phyloP scores from a whole-genome alignment of 2,797 vertebrate species.

The Scarus forsteni region DNA sequence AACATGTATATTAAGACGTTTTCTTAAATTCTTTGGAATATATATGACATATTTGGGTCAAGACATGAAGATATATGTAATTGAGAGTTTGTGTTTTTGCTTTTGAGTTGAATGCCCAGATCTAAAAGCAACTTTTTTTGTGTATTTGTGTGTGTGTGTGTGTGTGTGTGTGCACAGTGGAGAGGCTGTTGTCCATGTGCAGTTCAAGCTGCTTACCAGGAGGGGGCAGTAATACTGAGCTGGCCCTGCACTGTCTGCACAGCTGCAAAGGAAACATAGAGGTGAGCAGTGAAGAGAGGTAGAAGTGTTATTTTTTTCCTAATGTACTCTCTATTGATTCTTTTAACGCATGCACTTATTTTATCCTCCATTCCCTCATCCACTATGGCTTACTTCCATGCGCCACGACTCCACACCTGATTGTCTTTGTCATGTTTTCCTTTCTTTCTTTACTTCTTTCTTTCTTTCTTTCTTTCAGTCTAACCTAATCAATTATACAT shows the following conservation, averaged over 20 bases:
- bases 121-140: neutral
- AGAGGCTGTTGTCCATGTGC: slow-evolving; percentile 82
- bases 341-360: neutral
- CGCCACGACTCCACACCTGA: neutral
- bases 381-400: neutral
- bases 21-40: too few species aligned
- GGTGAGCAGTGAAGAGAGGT: slow-evolving; percentile 59
- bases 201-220: slow-evolving; percentile 86
- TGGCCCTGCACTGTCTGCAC: slow-evolving; percentile 85
- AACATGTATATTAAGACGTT: too few species aligned
- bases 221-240: slow-evolving; percentile 85
- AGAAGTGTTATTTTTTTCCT: too few species aligned
- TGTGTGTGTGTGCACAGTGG: slow-evolving; percentile 69
- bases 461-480: neutral
- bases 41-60: too few species aligned
- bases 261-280: slow-evolving; percentile 76
- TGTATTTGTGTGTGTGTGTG: slow-evolving; percentile 14
- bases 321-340: neutral
- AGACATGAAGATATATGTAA: too few species aligned
- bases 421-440: neutral
- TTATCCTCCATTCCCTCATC: neutral
- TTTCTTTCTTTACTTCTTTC: neutral
- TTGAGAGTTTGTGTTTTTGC: too few species aligned
- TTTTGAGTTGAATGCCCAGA: too few species aligned
- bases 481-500: neutral